Base-by-base conservation (phyloP, 2,888 invertebrate genomes). In the Corbicula japonica region DNA sequence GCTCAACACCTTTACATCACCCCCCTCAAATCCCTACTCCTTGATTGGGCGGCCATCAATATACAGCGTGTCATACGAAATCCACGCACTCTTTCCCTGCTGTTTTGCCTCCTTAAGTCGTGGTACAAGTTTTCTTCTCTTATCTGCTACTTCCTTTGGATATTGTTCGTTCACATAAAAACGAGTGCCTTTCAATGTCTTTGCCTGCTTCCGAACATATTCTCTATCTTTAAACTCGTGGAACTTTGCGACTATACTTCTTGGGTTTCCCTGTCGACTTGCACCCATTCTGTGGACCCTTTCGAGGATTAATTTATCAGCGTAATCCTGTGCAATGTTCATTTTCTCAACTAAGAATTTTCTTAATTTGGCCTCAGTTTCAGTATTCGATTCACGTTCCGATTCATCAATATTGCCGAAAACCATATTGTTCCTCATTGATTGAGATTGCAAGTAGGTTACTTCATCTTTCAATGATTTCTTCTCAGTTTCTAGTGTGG, bases 141-240 rank as follows among this genome's bases (percentile, higher is more conserved):
- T 66, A 2, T 46, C 54, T 2, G 38, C 54, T 23, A 54, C 26
- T 26, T 66, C 66, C 12, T 34, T 48, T 2, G 52, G 66, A 28
- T 23, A 52, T 34, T 66, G 66, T 38, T 66, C 66, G 35, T 52
- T 34, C 3, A 52, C 30, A 38, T 15, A 52, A 34, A 52, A 52
- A n/a, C 52, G 4, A 6, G 66, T 52, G 12, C 54, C 66, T 15
- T 34, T 34, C 6, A 34, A 35, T 12, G 28, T 28, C 10, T 21
- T 32, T 10, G 52, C n/a, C 28, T 66, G 52, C 26, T 54, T 50
- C 26, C 35, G 50, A 10, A 66, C 54, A 35, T 38, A 10, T 26
- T 66, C 66, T 26, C 54, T 32, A 32, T 23, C 66, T 52, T 77
- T 61, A 68, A 54, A 46, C 38, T 44, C 48, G n/a, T n/a, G n/a